Conservation (phyloP, 1,140 invertebrate genomes). For the Tetragnatha versicolor region DNA sequence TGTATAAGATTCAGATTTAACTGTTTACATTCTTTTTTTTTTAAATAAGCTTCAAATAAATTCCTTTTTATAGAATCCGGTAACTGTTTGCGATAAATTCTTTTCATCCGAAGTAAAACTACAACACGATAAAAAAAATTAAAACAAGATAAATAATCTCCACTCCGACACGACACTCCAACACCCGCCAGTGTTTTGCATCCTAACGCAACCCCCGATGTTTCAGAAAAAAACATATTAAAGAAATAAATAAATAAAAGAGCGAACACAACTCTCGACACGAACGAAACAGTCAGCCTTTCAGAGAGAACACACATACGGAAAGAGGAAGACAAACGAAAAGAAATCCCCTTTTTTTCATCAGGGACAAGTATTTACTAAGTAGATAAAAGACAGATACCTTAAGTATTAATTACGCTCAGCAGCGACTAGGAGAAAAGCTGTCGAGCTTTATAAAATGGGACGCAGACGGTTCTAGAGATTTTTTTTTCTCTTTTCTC, state of each 20-base stretch:
- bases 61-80: too few species aligned
- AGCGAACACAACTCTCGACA: neutral
- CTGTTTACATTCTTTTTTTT: too few species aligned
- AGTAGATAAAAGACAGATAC: constrained; percentile 13
- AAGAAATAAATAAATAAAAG: neutral
- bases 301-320: constrained; percentile 35
- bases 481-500: neutral
- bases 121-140: neutral
- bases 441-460: constrained; percentile 16
- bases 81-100: too few species aligned
- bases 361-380: constrained; percentile 18
- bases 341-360: neutral
- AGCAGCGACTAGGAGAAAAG: too few species aligned
- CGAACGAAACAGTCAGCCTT: constrained; percentile 9
- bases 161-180: neutral
- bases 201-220: neutral
- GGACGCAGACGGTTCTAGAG: neutral
- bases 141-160: neutral
- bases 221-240: neutral
- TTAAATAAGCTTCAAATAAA: too few species aligned
- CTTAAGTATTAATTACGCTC: constrained; percentile 44
- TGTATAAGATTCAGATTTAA: too few species aligned
- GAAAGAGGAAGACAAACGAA: constrained; percentile 23
- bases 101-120: too few species aligned
- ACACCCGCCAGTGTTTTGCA: neutral